A percentile compares a stretch with the other conserved stretches of the same genome.
These are phyloP conservation scores for Melanophora roralis DNA, from an alignment of 2,888 invertebrate genomes.

Conservation along the genomic window DNA sequence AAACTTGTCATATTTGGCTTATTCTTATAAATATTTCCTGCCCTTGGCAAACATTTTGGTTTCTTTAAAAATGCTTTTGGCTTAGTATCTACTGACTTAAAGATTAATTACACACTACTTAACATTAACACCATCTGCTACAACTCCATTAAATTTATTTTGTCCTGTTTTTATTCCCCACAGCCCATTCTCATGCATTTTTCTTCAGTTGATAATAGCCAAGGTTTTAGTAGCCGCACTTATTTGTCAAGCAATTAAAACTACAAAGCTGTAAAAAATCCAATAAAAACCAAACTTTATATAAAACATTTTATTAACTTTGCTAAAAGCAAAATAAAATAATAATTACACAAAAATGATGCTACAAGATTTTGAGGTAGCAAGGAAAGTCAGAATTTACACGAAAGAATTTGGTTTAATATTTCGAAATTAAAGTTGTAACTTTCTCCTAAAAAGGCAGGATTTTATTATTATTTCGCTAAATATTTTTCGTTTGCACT, in stretches of 20 bases:
- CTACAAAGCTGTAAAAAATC: slow-evolving; percentile 23
- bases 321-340: neutral
- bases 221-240: slow-evolving; percentile 32
- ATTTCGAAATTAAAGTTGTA: too few species aligned
- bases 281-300: neutral
- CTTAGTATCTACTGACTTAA: too few species aligned
- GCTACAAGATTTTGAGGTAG: neutral
- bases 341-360: neutral
- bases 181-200: neutral
- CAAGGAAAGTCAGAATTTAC: too few species aligned
- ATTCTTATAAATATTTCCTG: neutral
- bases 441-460: neutral
- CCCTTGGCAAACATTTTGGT: slow-evolving; percentile 7
- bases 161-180: neutral
- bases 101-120: neutral
- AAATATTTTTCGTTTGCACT: neutral
- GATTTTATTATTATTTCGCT: neutral
- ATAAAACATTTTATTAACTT: slow-evolving; percentile 18
- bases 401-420: neutral
- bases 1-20: too few species aligned
- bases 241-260: slow-evolving; percentile 53
- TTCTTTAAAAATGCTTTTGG: too few species aligned
- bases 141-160: slow-evolving; percentile 17
- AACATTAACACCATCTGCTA: slow-evolving; percentile 26
- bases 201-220: neutral